Evolutionary conservation across 2,113 vertebrate genomes (phyloP).

Genomic region (Lathamus discolor): DNA sequence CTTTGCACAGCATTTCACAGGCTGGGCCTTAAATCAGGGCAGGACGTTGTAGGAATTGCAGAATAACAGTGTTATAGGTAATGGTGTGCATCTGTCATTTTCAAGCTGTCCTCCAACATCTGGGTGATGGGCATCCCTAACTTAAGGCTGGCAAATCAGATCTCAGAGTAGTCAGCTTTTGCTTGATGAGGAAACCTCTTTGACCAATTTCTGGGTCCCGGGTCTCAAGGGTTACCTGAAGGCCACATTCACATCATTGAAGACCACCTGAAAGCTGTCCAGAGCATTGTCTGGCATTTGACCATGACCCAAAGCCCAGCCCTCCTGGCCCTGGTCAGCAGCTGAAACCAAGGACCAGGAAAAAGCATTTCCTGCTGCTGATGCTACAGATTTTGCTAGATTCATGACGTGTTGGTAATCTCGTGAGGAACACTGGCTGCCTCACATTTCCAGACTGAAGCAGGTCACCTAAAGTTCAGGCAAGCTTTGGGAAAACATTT

Average conservation of each 20-base stretch:
- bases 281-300: neutral
- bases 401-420: neutral
- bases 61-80: neutral
- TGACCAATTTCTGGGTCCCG: neutral
- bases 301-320: neutral
- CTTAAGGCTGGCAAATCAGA: neutral
- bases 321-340: neutral
- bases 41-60: neutral
- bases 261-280: neutral
- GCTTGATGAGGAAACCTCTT: neutral
- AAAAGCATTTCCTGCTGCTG: neutral
- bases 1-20: neutral
- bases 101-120: neutral
- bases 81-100: neutral
- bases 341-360: neutral
- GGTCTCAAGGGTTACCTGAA: neutral
- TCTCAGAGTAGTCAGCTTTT: neutral
- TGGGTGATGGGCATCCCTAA: neutral
- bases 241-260: accelerated
- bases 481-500: constrained; percentile 18
- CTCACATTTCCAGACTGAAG: neutral
- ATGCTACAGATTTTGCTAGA: neutral
- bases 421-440: neutral
- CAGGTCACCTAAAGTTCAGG: constrained; percentile 43
- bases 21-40: neutral